phyloP scores from a whole-genome alignment of 2,888 invertebrate genomes.

The Drosophila infuscata region DNA sequence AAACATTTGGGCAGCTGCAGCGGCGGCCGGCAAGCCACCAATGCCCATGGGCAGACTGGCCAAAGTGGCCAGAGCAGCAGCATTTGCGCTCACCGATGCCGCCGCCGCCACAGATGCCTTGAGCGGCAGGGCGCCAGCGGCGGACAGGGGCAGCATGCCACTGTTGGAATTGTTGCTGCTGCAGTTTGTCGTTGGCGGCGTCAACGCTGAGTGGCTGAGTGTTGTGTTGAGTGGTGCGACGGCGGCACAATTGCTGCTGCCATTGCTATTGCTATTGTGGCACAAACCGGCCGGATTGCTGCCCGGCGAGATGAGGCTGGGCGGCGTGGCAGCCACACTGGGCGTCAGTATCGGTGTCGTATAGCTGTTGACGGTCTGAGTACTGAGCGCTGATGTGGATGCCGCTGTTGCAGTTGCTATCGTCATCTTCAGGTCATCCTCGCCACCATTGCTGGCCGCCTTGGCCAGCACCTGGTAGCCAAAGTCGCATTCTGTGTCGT shows the following conservation, averaged over 20 bases:
- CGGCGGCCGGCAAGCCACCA: conserved; percentile 49
- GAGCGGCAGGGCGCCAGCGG: conserved; percentile 51
- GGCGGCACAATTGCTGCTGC: conserved; percentile 64
- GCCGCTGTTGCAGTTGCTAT: conserved; percentile 54
- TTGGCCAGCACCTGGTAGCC: conserved; percentile 83
- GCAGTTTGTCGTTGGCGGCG: conserved; percentile 49
- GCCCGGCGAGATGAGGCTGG: conserved; percentile 66
- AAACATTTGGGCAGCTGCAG: conserved; percentile 73
- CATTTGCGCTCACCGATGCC: conserved; percentile 50
- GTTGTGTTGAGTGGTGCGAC: conserved; percentile 53
- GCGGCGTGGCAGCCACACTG: conserved; percentile 57
- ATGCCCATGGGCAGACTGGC: conserved; percentile 62
- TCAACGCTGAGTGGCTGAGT: conserved; percentile 59
- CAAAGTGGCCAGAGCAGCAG: conserved; percentile 52
- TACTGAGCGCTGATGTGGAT: conserved; percentile 47
- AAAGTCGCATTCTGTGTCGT: conserved; percentile 83
- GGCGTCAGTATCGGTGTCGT: conserved; percentile 55
- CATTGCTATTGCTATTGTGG: conserved; percentile 65
- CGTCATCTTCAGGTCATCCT: conserved; percentile 76
- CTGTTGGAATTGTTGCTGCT: conserved; percentile 44
- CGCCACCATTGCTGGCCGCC: conserved; percentile 71
- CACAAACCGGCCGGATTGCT: conserved; percentile 37
- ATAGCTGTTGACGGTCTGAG: conserved; percentile 63
- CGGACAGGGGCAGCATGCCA: conserved; percentile 73
- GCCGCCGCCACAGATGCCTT: conserved; percentile 44